A percentile compares a stretch with the other conserved stretches of the same genome.
phyloP scores from a whole-genome alignment of 64 coral and sea anemone species.

The Stichodactyla helianthus region DNA sequence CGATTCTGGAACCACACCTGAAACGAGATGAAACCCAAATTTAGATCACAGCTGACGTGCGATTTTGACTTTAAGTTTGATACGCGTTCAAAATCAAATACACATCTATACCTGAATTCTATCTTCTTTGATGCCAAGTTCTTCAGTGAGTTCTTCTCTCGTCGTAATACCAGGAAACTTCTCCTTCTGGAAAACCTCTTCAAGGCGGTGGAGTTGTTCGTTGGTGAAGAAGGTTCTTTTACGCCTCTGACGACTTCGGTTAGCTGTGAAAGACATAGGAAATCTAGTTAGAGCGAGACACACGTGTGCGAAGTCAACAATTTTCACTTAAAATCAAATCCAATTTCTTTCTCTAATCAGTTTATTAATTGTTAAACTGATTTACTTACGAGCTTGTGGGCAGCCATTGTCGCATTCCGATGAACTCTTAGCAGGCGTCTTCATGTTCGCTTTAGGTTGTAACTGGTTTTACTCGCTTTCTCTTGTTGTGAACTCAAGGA shows the following conservation, averaged over 20 bases:
- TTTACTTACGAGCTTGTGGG: background rate
- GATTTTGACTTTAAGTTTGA: background rate
- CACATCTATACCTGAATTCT: conserved; percentile 61
- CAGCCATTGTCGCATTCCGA: background rate
- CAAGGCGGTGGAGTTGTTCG: conserved; percentile 64
- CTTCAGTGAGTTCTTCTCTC: conserved; percentile 39
- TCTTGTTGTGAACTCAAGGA: background rate
- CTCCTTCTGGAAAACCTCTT: conserved; percentile 58
- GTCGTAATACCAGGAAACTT: conserved; percentile 60
- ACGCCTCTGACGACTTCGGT: conserved; percentile 39
- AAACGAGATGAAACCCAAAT: background rate
- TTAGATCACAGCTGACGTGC: background rate
- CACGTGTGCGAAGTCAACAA: background rate
- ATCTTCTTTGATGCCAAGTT: conserved; percentile 67
- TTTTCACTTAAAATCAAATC: background rate
- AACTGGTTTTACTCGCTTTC: background rate
- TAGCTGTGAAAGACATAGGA: background rate
- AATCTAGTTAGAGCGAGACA: background rate
- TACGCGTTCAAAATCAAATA: background rate
- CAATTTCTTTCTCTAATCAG: background rate
- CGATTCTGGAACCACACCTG: conserved; percentile 87
- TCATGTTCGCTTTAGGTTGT: background rate
- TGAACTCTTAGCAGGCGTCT: background rate
- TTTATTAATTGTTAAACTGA: background rate
- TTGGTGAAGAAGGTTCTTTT: conserved; percentile 58